A percentile compares a stretch with the other conserved stretches of the same genome.
Conservation (phyloP, 1,140 invertebrate genomes). For the Aphaenogaster floridana region DNA sequence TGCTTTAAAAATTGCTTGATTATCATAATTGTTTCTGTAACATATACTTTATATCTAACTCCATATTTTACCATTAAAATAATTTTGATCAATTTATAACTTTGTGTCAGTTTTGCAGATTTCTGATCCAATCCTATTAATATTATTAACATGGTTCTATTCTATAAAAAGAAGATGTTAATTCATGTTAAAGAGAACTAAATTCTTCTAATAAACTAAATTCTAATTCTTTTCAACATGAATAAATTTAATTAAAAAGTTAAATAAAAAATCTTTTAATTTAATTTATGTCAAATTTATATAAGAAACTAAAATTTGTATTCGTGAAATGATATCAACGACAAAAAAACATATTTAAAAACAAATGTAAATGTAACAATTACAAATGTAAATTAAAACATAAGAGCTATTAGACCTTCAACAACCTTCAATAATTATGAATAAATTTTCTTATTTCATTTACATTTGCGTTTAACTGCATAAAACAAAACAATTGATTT, state of each 20-base stretch:
- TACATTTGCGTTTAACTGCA: conserved; percentile 20
- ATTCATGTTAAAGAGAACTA: not conserved
- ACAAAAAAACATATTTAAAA: not conserved
- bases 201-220: too few relatives aligned
- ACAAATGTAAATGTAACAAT: not conserved
- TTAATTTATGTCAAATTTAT: not conserved
- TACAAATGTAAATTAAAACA: not conserved
- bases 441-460: conserved; percentile 54
- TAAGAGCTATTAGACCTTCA: not conserved
- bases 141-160: not conserved
- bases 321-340: not conserved
- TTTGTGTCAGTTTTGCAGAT: not conserved
- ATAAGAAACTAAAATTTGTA: not conserved
- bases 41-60: not conserved
- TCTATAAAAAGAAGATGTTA: conserved; percentile 10
- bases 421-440: conserved; percentile 40
- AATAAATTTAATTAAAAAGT: too few relatives aligned
- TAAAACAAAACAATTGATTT: conserved; percentile 58
- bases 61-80: not conserved
- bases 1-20: not conserved
- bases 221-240: too few relatives aligned
- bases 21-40: conserved; percentile 7
- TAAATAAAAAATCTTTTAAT: not conserved
- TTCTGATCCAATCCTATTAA: not conserved
- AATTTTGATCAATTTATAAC: not conserved